Percentiles rank a stretch among this genome's conserved stretches.
Evolutionary conservation across 2,797 vertebrate genomes (phyloP).

Genomic region (Esox lucius): DNA sequence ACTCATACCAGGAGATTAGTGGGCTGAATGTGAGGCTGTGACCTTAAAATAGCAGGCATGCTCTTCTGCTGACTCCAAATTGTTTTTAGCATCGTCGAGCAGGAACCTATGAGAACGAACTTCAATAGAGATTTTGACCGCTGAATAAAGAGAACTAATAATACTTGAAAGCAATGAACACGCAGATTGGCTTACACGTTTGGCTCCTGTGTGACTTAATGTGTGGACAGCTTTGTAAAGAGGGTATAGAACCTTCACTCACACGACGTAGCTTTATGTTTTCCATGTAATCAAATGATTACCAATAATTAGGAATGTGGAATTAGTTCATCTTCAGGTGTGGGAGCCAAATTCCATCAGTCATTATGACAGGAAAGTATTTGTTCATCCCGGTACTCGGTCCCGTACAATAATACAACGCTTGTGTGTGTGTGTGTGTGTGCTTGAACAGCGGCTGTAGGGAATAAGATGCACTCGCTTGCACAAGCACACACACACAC

Average conservation of each 20-base stretch:
- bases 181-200: background rate
- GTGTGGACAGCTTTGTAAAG: background rate
- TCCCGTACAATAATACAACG: slow-evolving; percentile 25
- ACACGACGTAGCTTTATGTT: background rate
- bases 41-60: slow-evolving; percentile 38
- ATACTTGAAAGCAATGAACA: slow-evolving; percentile 8
- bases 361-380: background rate
- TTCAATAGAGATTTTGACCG: too few species aligned
- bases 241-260: background rate
- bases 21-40: slow-evolving; percentile 43
- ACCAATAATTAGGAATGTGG: slow-evolving; percentile 18
- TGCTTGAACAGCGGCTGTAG: background rate
- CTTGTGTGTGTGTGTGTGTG: slow-evolving; percentile 13
- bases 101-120: too few species aligned
- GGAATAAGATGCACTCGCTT: background rate
- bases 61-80: slow-evolving; percentile 41
- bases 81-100: too few species aligned
- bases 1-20: slow-evolving; percentile 68
- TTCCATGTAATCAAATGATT: slow-evolving; percentile 3
- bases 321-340: slow-evolving; percentile 34
- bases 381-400: background rate
- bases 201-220: background rate
- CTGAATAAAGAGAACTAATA: too few species aligned
- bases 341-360: slow-evolving; percentile 33
- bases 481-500: slow-evolving; percentile 15